Evolutionary conservation across 2,888 invertebrate genomes (phyloP), one percentile per base, ranked within the genome.

Genomic region (Drosophila dives): DNA sequence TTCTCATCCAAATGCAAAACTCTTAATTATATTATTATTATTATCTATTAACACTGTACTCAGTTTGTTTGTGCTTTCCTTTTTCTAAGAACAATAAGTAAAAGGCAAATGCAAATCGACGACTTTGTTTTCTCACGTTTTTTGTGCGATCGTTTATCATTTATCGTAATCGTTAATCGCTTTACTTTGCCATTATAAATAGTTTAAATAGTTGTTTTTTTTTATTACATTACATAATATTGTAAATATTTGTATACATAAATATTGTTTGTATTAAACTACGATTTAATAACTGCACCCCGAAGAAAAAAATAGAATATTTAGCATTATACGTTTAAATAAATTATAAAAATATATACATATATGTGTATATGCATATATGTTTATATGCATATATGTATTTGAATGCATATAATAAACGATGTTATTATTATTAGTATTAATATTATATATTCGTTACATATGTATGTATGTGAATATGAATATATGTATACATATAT

Each of bases 241-340:
- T 42, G 11, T 62, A 36, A 64, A 63, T 60, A 54, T 55, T 40
- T 58, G 7, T 36, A 40, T 12, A 15, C 33, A 50, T 60, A 32
- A n/a, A n/a, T 60, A 49, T 29, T 12, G 7, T 23, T 23, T 54
- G 53, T 17, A 23, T 54, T 33, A 53, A 23, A 33, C 61, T 54
- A 61, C 32, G 66, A 75, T 75, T 80, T 71, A 81, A 69, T 79
- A 82, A 86, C 85, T 86, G 86, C 86, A 85, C 85, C 86, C 83
- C 77, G 72, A 77, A 80, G 68, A 81, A 82, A 75, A 74, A 64
- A 45, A 65, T 74, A 51, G 51, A 36, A 67, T 66, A 40, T 62
- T 42, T 45, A 33, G 17, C 32, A 42, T 29, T n/a, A 29, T 55
- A 48, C 8, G 45, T 23, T 72, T 71, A 71, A 83, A 75, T 84